Percentiles rank a stretch among this genome's conserved stretches.
Conservation (phyloP, 1,140 invertebrate genomes). For the Carcinoscorpius rotundicauda region DNA sequence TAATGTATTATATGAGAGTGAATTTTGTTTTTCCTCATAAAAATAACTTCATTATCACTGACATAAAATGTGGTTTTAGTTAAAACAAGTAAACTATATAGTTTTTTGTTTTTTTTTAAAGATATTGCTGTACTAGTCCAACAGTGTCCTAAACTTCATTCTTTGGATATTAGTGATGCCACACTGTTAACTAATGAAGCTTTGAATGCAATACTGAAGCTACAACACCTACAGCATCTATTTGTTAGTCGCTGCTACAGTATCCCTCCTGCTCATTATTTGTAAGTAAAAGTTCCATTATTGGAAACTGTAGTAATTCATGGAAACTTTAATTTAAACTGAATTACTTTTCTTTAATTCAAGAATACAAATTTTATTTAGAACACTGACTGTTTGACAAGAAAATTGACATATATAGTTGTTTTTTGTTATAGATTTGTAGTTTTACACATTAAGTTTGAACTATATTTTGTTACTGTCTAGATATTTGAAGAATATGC, state of each 20-base stretch:
- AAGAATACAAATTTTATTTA: too few relatives aligned
- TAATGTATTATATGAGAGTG: too few relatives aligned
- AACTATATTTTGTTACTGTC: slow-evolving; percentile 17
- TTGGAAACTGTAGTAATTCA: too few relatives aligned
- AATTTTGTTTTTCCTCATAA: too few relatives aligned
- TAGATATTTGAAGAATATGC: slow-evolving; percentile 42
- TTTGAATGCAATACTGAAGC: slow-evolving; percentile 43
- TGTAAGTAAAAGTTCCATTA: slow-evolving; percentile 37
- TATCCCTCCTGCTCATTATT: slow-evolving; percentile 46
- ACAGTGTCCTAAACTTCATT: slow-evolving; percentile 55
- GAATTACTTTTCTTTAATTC: too few relatives aligned
- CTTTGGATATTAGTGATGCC: slow-evolving; percentile 76
- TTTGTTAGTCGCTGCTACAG: slow-evolving; percentile 72
- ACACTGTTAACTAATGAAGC: slow-evolving; percentile 48
- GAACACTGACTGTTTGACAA: too few relatives aligned
- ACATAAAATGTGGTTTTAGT: too few relatives aligned
- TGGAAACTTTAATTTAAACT: too few relatives aligned
- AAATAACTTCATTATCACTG: too few relatives aligned
- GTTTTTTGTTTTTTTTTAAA: slow-evolving; percentile 34
- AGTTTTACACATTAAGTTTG: slow-evolving; percentile 9
- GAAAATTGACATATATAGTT: slow-evolving; percentile 2
- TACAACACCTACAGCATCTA: slow-evolving; percentile 62
- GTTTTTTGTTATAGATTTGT: not conserved
- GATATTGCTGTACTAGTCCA: slow-evolving; percentile 50
- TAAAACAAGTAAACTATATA: too few relatives aligned